These are phyloP conservation scores for Orientallactaga sibirica DNA, from an alignment of 2,797 vertebrate species.

Conservation along the genomic window DNA sequence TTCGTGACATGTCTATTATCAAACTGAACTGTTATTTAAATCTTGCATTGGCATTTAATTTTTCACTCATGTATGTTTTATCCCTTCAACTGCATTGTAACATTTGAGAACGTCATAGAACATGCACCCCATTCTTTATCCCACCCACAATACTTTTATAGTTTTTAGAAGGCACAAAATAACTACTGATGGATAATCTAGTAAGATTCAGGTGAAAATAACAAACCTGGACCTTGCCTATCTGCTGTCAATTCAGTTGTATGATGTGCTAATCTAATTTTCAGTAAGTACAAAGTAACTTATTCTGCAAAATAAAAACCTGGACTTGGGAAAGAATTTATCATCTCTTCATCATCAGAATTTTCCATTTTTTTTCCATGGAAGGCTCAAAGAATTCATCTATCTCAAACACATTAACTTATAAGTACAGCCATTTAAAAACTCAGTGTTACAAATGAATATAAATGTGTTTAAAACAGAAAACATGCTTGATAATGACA, in stretches of 20 bases:
- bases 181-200: constrained; percentile 8
- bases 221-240: neutral
- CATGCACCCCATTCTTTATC: neutral
- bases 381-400: neutral
- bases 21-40: constrained; percentile 69
- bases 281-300: constrained; percentile 53
- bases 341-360: constrained; percentile 48
- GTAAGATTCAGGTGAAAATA: constrained; percentile 46
- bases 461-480: neutral
- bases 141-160: neutral
- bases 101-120: constrained; percentile 51
- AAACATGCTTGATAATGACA: neutral
- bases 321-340: constrained; percentile 19
- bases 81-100: constrained; percentile 15
- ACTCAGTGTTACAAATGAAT: constrained; percentile 43
- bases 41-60: constrained; percentile 56
- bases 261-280: constrained; percentile 70
- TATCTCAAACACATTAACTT: neutral
- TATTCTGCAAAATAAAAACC: constrained; percentile 64
- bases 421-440: constrained; percentile 20
- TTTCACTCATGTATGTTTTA: constrained; percentile 48
- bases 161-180: constrained; percentile 32
- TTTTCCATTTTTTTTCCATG: neutral
- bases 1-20: constrained; percentile 48
- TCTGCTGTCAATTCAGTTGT: constrained; percentile 46